Percentiles rank a stretch among this genome's conserved stretches.
These are phyloP conservation scores for Nysson spinosus DNA, from an alignment of 2,888 invertebrate genomes.

Conservation along the genomic window DNA sequence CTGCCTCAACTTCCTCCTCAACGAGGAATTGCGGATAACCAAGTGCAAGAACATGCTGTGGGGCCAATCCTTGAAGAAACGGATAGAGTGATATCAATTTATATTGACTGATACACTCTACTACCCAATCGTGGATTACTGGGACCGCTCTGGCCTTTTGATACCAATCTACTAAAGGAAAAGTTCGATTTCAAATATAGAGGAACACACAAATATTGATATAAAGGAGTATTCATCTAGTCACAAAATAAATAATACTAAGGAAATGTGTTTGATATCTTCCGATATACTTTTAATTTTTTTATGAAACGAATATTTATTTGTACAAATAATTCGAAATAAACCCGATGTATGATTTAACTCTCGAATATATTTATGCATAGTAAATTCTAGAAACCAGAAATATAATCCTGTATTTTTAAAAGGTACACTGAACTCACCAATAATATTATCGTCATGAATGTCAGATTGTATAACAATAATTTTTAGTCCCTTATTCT, in stretches of 20 bases:
- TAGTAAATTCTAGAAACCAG: too few species aligned
- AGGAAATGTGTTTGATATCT: too few species aligned
- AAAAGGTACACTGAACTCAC: constrained; percentile 40
- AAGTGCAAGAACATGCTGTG: constrained; percentile 47
- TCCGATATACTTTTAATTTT: background rate
- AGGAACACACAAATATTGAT: background rate
- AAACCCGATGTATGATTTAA: too few species aligned
- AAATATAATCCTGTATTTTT: too few species aligned
- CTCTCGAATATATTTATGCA: too few species aligned
- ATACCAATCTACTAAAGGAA: constrained; percentile 18
- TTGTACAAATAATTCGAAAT: too few species aligned
- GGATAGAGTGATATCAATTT: constrained; percentile 55
- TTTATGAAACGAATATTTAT: background rate
- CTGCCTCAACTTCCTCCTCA: constrained; percentile 37
- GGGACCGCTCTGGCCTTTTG: constrained; percentile 49
- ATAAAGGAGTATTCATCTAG: background rate
- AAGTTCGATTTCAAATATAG: background rate
- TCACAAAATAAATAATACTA: too few species aligned
- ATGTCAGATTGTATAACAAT: constrained; percentile 49
- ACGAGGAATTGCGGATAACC: constrained; percentile 56
- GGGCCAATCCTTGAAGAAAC: constrained; percentile 55
- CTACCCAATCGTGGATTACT: constrained; percentile 64
- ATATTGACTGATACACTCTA: constrained; percentile 68
- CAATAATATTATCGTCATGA: constrained; percentile 45
- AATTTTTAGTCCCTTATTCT: constrained; percentile 42